Evolutionary conservation across 30 jellyfish, hydroid and myxozoan species (phyloP).

Genomic region (Aurelia aurita complex sp. Pacific): DNA sequence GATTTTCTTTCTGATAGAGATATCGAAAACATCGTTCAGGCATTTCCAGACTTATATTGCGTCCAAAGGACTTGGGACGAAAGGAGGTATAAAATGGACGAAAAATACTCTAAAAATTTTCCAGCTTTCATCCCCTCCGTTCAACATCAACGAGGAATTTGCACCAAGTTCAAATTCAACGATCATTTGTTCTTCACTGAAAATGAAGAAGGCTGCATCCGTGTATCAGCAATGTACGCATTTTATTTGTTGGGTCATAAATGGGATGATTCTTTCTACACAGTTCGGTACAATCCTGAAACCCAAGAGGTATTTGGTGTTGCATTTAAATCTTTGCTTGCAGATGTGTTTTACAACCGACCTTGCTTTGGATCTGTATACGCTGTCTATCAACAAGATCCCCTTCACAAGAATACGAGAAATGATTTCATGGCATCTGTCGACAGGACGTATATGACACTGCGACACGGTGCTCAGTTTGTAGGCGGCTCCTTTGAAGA

Average conservation of each 20-base stretch:
- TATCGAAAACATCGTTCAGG: conserved; percentile 13
- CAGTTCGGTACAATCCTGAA: neutral
- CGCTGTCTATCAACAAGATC: no score
- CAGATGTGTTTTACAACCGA: no score
- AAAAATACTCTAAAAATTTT: neutral
- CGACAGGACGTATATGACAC: no score
- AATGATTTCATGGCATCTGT: no score
- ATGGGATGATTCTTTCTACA: conserved; percentile 17
- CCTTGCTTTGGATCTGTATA: no score
- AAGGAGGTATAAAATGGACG: conserved; percentile 7
- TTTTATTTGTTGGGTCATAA: conserved; percentile 52
- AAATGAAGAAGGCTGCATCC: conserved; percentile 47
- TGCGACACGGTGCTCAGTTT: no score
- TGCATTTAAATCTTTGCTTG: no score
- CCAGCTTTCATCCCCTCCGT: conserved; percentile 35
- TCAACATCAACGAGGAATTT: conserved; percentile 28
- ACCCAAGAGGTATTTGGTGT: no score
- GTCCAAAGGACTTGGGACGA: conserved; percentile 18
- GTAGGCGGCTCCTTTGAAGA: no score
- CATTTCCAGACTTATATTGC: conserved; percentile 11
- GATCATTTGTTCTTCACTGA: conserved; percentile 31
- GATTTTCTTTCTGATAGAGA: conserved; percentile 19
- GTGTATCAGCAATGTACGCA: conserved; percentile 74
- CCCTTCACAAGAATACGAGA: no score
- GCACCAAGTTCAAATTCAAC: conserved; percentile 32